Evolutionary conservation across 37 sponge, comb jelly and placozoan species (phyloP).

Genomic region (Mnemiopsis leidyi): DNA sequence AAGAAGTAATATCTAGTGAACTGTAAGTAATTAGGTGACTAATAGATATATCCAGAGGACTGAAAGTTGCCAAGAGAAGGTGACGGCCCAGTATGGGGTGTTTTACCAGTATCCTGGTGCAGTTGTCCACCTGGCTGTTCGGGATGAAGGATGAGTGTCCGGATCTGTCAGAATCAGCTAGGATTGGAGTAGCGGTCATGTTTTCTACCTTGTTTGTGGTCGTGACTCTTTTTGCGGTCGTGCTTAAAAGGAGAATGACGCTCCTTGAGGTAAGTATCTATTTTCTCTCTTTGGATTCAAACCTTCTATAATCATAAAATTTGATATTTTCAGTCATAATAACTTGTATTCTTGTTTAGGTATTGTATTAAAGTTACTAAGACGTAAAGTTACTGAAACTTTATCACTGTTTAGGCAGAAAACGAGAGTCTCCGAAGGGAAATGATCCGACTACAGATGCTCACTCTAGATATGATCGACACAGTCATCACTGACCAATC

Average conservation of each 20-base stretch:
- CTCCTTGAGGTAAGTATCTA: neutral
- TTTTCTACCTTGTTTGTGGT: neutral
- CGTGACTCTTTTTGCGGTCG: neutral
- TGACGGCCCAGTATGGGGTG: no score
- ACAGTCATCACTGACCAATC: neutral
- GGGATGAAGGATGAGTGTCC: neutral
- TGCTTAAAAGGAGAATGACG: neutral
- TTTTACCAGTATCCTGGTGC: neutral
- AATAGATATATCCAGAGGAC: no score
- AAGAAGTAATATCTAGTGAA: no score
- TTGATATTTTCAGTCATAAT: no score
- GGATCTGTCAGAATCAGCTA: neutral
- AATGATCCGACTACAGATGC: constrained; percentile 1
- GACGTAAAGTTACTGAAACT: no score
- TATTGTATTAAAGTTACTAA: no score
- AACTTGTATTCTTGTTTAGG: no score
- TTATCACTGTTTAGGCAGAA: no score
- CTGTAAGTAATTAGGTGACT: no score
- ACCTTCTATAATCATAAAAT: no score
- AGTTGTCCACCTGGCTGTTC: neutral
- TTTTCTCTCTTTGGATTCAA: no score
- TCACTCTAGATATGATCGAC: constrained; percentile 28
- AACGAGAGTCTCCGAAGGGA: constrained; percentile 6
- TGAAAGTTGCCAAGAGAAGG: no score
- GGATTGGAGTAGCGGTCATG: neutral